Evolutionary conservation across 2,888 invertebrate genomes (phyloP), one percentile per base, ranked within the genome.

Genomic region (Drosophila mercatorum): DNA sequence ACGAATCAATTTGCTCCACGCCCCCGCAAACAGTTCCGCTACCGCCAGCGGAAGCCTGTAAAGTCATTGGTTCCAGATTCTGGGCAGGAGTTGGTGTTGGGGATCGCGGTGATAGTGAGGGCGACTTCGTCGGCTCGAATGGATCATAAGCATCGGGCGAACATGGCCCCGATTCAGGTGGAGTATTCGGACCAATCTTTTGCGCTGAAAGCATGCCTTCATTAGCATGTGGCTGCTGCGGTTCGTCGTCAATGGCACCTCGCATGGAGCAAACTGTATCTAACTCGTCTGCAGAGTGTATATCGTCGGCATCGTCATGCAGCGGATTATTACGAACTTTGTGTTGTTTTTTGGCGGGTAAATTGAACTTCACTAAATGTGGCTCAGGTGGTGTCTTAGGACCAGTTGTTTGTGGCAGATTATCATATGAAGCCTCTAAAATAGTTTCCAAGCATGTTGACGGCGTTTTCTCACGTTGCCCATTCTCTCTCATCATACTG

Each of bases 61-160:
- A 57, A 5, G 72, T 75, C 57, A 80, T 74, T 44, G 78, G 74
- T 10, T 91, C 91, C 26, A 86, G 51, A 6, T 59, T 77, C 44
- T 87, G 87, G 3, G 88, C 75, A 11, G 91, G 90, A 14, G 88
- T 90, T 36, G 92, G 91, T 36, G 92, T 91, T 47, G 92, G 92
- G 3, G 93, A 92, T 2, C 92, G 90, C 2, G 93, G 92, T 4
- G 93, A 92, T 22, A 91, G 75, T 2, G 93, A 93, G 3, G 93
- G 93, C 0, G 97, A 97, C 92, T 97, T 96, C 10, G 97, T 97
- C 0, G 97, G 97, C 93, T 97, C 97, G 92, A 97, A 97, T 2
- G 97, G 97, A 95, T 97, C 97, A 92, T 97, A 97, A 4, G 95
- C 97, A 92, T 97, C 97, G 0, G 96, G 96, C 14, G 96, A 95